phyloP scores from a whole-genome alignment of 2,888 invertebrate genomes.

The Drosophila cognata region DNA sequence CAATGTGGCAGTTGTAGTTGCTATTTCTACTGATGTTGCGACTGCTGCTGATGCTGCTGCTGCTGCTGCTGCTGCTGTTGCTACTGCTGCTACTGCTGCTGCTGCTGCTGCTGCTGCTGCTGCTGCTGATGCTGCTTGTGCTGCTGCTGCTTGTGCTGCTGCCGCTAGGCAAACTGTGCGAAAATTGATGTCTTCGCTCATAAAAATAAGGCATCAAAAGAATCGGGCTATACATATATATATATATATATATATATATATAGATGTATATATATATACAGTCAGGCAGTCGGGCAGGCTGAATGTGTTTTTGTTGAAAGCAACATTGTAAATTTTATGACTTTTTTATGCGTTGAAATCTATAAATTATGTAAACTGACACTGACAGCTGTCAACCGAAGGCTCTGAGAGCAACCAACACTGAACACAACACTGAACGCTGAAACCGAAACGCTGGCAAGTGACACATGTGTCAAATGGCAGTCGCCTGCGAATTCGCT shows the following conservation, averaged over 20 bases:
- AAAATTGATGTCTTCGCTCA: conserved; percentile 79
- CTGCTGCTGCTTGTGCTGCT: conserved; percentile 35
- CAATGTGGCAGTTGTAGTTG: conserved; percentile 1
- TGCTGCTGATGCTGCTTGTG: not conserved
- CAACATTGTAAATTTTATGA: conserved; percentile 80
- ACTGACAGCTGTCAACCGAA: conserved; percentile 76
- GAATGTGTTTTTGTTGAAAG: conserved; percentile 76
- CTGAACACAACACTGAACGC: conserved; percentile 1
- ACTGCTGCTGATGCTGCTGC: conserved; percentile 34
- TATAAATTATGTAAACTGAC: conserved; percentile 80
- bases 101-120: not conserved
- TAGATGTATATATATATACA: not conserved
- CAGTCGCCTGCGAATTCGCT: conserved; percentile 59
- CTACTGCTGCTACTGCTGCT: conserved; percentile 38
- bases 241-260: not conserved
- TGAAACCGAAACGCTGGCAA: conserved; percentile 69
- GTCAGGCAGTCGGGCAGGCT: conserved; percentile 23
- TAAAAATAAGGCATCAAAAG: conserved; percentile 77
- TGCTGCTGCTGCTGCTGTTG: conserved; percentile 38
- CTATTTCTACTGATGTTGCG: conserved; percentile 1
- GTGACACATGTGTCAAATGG: conserved; percentile 81
- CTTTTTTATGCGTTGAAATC: conserved; percentile 81
- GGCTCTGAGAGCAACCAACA: conserved; percentile 30
- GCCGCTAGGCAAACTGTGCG: conserved; percentile 63
- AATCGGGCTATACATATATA: conserved; percentile 27